Evolutionary conservation across 2,113 vertebrate species (phyloP).

Genomic region (Petromus typicus): DNA sequence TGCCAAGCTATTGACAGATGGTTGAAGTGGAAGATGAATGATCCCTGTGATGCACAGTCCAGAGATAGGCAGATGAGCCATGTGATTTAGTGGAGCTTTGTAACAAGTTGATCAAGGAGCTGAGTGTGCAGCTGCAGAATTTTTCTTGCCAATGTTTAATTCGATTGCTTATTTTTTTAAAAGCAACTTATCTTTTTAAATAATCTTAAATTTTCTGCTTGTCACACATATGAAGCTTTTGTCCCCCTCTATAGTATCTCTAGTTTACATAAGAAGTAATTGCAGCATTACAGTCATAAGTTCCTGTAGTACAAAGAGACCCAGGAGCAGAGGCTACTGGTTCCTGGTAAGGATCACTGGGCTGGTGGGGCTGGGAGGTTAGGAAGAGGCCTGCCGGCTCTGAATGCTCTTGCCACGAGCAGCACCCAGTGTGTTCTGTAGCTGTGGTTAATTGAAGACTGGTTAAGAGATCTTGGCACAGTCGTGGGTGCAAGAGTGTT

Average conservation of each 20-base stretch:
- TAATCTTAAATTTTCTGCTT: neutral
- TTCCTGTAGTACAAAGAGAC: neutral
- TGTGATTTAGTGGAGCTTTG: neutral
- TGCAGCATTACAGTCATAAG: neutral
- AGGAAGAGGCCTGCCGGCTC: neutral
- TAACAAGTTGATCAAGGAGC: neutral
- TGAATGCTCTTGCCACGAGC: neutral
- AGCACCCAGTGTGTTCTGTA: neutral
- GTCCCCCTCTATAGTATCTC: neutral
- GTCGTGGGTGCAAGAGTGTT: neutral
- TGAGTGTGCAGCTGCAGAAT: neutral
- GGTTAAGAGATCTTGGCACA: neutral
- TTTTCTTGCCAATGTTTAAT: neutral
- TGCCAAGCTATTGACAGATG: neutral
- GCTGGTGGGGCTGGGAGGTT: neutral
- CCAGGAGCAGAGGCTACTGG: neutral
- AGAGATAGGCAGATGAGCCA: neutral
- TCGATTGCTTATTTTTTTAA: neutral
- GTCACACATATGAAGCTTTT: neutral
- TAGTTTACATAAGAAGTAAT: neutral
- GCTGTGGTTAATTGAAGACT: neutral
- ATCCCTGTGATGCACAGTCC: no score
- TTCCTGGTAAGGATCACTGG: neutral
- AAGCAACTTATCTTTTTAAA: neutral
- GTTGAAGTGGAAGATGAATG: neutral